Base-by-base conservation (phyloP, 1,140 invertebrate species). In the Aphelenchoides fujianensis region DNA sequence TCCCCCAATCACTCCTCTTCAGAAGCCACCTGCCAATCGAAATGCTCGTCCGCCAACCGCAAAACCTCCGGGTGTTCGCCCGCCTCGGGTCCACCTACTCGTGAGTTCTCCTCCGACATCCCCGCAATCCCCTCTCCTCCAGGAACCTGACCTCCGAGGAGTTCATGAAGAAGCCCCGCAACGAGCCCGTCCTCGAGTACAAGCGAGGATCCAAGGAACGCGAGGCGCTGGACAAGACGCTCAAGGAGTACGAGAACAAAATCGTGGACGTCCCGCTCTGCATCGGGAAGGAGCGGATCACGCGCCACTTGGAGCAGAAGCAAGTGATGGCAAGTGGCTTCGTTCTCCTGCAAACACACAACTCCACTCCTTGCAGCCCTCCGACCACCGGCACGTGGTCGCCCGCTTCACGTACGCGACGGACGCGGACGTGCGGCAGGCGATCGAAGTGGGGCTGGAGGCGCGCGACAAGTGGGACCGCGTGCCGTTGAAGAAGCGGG, bases 141-240 rank as follows among this genome's bases (percentile, higher is more conserved):
- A 82, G 82, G 2, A 80, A 74, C 36, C 71, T 82, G 3, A 84
- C 83, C 3, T 83, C 83, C 1, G 81, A 75, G 27, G 66, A 84
- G 52, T 83, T 83, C 37, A 74, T 84, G 74, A 83, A 85, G 69
- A 76, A 81, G 34, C 86, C 86, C n/a, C 74, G 72, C 31, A 88
- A 88, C 84, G 87, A 88, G 70, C 87, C 87, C 1, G 78, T 88
- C 73, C 76, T 85, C 7, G 86, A 80, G 2, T 98, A 97, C 85
- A 86, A 90, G 54, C 90, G 91, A 71, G 91, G 91, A 7, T 94
- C 92, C 57, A 86, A 88, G 53, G 95, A 98, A 85, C 89, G 93
- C 57, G 85, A 87, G 64, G 89, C 90, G 64, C 84, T 98, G 9
- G 89, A 91, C 78, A 87, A 88, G 62, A 90, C 90, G 54, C 85